Conservation (phyloP, 2,113 vertebrate species). For the Strix aluco region DNA sequence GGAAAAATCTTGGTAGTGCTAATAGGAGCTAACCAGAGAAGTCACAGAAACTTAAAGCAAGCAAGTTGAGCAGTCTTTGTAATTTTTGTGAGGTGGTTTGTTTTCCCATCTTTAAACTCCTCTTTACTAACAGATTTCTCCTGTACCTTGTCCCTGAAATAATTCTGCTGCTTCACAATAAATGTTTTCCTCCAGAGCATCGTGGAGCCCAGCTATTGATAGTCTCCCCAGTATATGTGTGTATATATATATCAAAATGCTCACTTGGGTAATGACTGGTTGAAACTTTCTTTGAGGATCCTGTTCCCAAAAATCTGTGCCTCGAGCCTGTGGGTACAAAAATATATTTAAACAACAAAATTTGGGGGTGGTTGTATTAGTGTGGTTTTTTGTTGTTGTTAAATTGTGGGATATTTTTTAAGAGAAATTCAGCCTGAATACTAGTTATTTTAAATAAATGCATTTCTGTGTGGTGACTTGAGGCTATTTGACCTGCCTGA, state of each 20-base stretch:
- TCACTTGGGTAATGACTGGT: background rate
- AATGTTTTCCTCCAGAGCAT: background rate
- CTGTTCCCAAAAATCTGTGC: background rate
- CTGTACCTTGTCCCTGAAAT: background rate
- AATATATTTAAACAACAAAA: background rate
- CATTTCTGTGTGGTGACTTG: rapidly evolving
- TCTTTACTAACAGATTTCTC: background rate
- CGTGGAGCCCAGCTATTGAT: background rate
- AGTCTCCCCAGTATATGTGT: background rate
- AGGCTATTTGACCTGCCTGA: background rate
- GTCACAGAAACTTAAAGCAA: background rate
- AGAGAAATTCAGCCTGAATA: background rate
- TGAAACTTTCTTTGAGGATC: background rate
- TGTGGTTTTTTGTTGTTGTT: background rate
- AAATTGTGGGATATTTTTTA: background rate
- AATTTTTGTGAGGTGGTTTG: background rate
- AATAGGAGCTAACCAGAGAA: background rate
- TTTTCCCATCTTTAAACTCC: background rate
- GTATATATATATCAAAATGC: rapidly evolving
- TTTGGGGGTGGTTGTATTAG: background rate
- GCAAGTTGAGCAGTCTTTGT: background rate
- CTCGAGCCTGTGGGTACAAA: background rate
- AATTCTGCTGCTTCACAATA: background rate
- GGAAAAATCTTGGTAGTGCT: background rate
- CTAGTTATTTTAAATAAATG: background rate